Conservation (phyloP, 2,888 invertebrate genomes). For the Cryptosula pallasiana region DNA sequence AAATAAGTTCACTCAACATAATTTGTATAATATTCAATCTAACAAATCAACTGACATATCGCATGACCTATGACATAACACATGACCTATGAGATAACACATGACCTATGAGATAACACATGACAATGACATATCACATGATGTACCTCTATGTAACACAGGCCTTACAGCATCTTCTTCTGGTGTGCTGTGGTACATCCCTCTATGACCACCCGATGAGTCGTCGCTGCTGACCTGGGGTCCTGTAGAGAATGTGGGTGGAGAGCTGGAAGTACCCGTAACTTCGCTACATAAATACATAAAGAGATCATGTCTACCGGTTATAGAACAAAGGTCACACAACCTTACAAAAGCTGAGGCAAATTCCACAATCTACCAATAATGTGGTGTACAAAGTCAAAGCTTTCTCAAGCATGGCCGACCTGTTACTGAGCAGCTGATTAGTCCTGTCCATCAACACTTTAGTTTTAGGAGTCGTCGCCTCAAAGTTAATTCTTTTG, state of each 20-base stretch:
- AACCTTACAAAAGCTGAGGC: no score
- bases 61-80: no score
- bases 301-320: no score
- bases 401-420: not conserved
- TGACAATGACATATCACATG: not conserved
- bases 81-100: no score
- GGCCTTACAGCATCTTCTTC: conserved; percentile 11
- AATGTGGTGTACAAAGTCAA: no score
- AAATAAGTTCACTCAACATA: no score
- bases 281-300: no score
- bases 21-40: no score
- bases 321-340: no score
- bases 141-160: not conserved
- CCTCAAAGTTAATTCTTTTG: conserved; percentile 1
- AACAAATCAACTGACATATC: no score
- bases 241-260: not conserved
- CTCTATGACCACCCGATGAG: not conserved
- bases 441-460: not conserved
- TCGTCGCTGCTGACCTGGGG: not conserved
- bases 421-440: not conserved
- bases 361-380: no score
- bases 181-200: conserved; percentile 9
- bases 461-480: conserved; percentile 9
- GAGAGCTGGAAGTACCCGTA: not conserved
- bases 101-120: no score